Conservation (phyloP, 2,888 invertebrate genomes). For the Meiosimyza decipiens region DNA sequence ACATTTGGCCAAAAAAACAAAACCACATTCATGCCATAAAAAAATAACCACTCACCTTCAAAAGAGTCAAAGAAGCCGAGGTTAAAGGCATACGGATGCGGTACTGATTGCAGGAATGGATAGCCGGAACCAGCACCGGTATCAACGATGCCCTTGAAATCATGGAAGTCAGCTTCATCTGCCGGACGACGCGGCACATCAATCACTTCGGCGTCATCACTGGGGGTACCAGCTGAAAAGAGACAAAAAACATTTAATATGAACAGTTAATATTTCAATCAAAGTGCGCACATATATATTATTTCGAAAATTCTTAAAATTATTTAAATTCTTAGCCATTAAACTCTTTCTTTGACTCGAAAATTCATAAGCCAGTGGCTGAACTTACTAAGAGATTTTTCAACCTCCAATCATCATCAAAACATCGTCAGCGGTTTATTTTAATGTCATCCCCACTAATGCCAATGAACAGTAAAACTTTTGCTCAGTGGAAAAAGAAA, state of each 20-base stretch:
- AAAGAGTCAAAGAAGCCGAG: conserved; percentile 63
- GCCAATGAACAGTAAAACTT: too few species aligned
- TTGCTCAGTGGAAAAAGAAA: too few species aligned
- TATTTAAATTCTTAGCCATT: neutral
- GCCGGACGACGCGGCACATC: conserved; percentile 49
- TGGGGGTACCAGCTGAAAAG: conserved; percentile 56
- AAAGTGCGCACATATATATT: neutral
- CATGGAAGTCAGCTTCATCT: conserved; percentile 54
- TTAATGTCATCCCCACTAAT: too few species aligned
- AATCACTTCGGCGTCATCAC: conserved; percentile 62
- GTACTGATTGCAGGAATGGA: conserved; percentile 61
- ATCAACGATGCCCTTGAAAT: conserved; percentile 64
- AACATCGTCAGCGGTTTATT: too few species aligned
- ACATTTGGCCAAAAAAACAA: neutral
- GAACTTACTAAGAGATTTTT: too few species aligned
- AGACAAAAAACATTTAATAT: conserved; percentile 7
- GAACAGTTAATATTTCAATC: conserved; percentile 12
- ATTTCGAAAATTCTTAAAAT: neutral
- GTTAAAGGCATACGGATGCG: conserved; percentile 56
- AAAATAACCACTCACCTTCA: conserved; percentile 59
- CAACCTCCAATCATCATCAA: too few species aligned
- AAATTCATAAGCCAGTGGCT: too few species aligned
- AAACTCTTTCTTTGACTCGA: too few species aligned
- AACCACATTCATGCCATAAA: neutral
- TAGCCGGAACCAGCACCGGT: conserved; percentile 56